Conservation (phyloP, 2,797 vertebrate genomes). For the Acomys russatus region DNA sequence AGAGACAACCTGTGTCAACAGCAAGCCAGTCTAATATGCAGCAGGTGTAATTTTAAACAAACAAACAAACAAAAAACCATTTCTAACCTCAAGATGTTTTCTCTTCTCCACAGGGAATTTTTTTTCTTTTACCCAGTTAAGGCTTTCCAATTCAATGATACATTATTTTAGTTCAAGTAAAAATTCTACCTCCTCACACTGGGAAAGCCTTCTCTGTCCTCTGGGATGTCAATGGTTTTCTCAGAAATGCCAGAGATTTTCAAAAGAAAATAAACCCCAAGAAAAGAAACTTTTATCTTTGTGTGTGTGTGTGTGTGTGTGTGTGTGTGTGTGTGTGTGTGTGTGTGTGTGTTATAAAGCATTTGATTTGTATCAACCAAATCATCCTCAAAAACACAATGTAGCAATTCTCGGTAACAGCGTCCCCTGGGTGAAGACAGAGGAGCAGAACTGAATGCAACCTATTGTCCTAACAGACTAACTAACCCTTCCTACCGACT, state of each 20-base stretch:
- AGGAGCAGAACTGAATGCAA: conserved; percentile 64
- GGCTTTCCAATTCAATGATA: neutral
- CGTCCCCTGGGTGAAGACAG: conserved; percentile 14
- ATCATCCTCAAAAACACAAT: conserved; percentile 42
- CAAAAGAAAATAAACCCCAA: neutral
- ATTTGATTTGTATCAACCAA: conserved; percentile 47
- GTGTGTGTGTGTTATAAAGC: neutral
- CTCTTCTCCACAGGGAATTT: neutral
- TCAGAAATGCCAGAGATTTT: conserved; percentile 27
- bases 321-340: too few relatives aligned
- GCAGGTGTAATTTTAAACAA: neutral
- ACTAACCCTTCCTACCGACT: conserved; percentile 63
- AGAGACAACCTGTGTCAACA: neutral
- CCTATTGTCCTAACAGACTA: conserved; percentile 64
- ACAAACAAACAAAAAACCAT: neutral
- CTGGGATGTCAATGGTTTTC: conserved; percentile 16
- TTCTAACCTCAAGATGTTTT: conserved; percentile 16
- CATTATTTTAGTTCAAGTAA: conserved; percentile 70
- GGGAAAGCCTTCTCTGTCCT: conserved; percentile 45
- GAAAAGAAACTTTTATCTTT: neutral
- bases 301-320: too few relatives aligned
- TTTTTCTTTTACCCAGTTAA: conserved; percentile 30
- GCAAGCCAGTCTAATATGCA: conserved; percentile 25
- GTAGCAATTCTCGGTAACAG: neutral
- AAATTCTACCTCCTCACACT: conserved; percentile 48